Base-by-base conservation (phyloP, 2,797 vertebrate genomes). In the Schizothorax lantsangensis region DNA sequence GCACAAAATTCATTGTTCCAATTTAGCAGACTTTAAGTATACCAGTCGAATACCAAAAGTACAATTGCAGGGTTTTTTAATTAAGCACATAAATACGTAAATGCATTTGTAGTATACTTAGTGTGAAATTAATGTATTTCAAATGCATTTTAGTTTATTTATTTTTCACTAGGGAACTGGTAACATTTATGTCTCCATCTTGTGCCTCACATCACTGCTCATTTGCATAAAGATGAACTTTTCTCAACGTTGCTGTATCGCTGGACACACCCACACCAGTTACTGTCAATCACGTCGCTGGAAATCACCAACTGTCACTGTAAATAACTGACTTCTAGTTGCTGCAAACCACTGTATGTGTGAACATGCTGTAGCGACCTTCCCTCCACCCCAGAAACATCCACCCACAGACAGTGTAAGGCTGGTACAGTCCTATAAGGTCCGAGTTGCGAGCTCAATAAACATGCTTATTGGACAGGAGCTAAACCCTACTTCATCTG, bases 401-500 rank as follows among this genome's bases (percentile, higher is more conserved):
- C 75, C 40, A n/a, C 57, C 73, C 79, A 52, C 40, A 83, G 17
- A 80, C 62, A 68, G 43, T 11, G 43, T 45, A 45, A 81, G 17
- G 59, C 62, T 71, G 62, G 81, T 77, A 38, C 71, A 75, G 80
- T 62, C 54, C 52, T 72, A 6, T 75, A 40, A 81, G 17, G 47
- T 54, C 21, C 49, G 2, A 6, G 36, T 84, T 79, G 69, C 62
- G 21, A 62, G 82, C 69, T 66, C 79, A 75, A 71, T 74, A 86
- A 86, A 73, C 79, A n/a, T 57, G 62, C 74, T 66, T 84, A 84
- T 87, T 84, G 86, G 81, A 88, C 85, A 87, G 79, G 64, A 78
- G 81, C 85, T 88, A 84, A 89, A 88, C 74, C 80, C 68, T 71
- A 62, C 84, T 89, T 86, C 52, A 66, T 84, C 62, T 85, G 82